These are phyloP conservation scores for Tarsius wallacei DNA, from an alignment of 2,797 vertebrate genomes.

Conservation along the genomic window DNA sequence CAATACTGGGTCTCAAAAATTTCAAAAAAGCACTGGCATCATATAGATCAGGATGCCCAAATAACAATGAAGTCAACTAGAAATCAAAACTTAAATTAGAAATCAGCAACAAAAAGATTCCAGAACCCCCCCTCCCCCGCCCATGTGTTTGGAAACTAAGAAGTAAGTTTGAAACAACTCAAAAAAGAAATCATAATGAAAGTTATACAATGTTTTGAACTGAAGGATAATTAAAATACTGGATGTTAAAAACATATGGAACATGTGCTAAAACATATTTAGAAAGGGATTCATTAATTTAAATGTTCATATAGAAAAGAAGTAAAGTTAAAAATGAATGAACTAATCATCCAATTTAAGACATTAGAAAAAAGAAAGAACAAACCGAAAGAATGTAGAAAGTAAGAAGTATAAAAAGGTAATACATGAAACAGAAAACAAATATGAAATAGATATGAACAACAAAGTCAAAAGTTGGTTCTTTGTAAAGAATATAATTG, in stretches of 20 bases:
- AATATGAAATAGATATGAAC: background rate
- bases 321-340: background rate
- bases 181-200: slow-evolving; percentile 40
- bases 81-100: slow-evolving; percentile 47
- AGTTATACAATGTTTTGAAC: slow-evolving; percentile 38
- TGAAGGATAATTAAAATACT: background rate
- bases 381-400: background rate
- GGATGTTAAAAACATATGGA: background rate
- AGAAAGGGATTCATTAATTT: background rate
- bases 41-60: background rate
- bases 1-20: background rate
- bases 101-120: background rate
- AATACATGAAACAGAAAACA: background rate
- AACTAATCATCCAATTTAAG: background rate
- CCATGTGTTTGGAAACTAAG: background rate
- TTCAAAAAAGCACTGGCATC: background rate
- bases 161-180: background rate
- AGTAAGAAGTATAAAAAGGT: background rate
- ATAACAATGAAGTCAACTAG: background rate
- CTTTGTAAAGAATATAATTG: background rate
- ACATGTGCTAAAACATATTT: background rate
- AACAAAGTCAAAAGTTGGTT: background rate
- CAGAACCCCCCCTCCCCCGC: background rate
- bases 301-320: background rate
- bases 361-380: background rate